Evolutionary conservation across 2,113 vertebrate genomes (phyloP).

Genomic region (Salvator merianae): DNA sequence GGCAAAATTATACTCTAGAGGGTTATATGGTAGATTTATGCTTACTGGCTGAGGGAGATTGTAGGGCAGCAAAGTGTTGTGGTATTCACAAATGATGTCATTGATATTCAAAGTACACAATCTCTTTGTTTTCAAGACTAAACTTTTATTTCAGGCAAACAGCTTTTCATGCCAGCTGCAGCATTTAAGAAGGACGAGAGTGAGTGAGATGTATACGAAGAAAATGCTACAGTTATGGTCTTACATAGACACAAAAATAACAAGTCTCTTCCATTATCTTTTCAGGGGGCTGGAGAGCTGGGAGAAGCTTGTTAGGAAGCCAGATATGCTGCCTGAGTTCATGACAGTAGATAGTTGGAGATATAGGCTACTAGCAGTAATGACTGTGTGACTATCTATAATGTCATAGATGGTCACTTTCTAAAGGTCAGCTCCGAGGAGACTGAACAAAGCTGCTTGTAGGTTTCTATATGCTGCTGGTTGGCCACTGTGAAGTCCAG

Average conservation of each 20-base stretch:
- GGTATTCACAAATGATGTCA: not conserved
- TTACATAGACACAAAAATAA: not conserved
- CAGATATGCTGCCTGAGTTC: not conserved
- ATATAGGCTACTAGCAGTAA: too few species aligned
- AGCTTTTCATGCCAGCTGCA: not conserved
- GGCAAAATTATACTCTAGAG: not conserved
- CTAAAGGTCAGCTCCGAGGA: too few species aligned
- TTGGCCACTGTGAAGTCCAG: too few species aligned
- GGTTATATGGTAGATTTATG: not conserved
- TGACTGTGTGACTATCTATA: too few species aligned
- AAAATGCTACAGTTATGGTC: not conserved
- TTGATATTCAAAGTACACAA: not conserved
- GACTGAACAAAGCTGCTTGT: too few species aligned
- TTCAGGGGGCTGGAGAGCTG: not conserved
- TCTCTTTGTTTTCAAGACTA: constrained; percentile 12
- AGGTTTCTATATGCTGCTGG: too few species aligned
- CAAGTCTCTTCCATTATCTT: not conserved
- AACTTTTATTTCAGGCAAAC: not conserved
- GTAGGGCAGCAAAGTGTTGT: constrained; percentile 18
- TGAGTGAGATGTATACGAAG: not conserved
- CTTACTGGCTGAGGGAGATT: constrained; percentile 1
- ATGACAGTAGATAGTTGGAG: not conserved
- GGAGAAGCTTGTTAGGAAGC: not conserved
- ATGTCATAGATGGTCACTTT: too few species aligned
- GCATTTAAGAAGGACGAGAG: not conserved